Base-by-base conservation (phyloP, 2,888 invertebrate species). In the Drosophila paracracens region DNA sequence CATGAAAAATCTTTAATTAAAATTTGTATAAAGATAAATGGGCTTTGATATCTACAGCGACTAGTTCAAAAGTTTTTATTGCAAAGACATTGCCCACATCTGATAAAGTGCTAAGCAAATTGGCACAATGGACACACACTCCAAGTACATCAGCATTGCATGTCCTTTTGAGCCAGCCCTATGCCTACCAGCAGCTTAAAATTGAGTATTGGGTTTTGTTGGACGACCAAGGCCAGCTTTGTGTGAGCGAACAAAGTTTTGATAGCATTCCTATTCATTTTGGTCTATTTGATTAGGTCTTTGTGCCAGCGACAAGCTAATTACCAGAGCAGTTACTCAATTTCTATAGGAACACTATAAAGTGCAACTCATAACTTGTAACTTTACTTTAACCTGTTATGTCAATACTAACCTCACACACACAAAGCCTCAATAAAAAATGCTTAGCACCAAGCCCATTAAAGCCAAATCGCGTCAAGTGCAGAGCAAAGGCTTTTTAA, bases 11-110 rank as follows among this genome's bases (percentile, higher is more conserved):
- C 73, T 88, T 88, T 84, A 85, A 89, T 85, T 89, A 85, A 88
- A 85, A 82, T 85, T 79, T 85, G 82, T 84, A 88, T 89, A 88
- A 84, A 85, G 85, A 85, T 85, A 85, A 85, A 89, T 85, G 88
- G 85, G 82, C 77, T 89, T 80, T 88, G 90, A 85, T 85, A 88
- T 74, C 85, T 36, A 69, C 50, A 40, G 56, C 35, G 35, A 43
- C 70, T 84, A 89, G 88, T 74, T 79, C 65, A 74, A 76, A 83
- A 89, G 82, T 79, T 88, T 85, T 88, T 85, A 89, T 85, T 89
- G 76, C 70, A 79, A 62, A 72, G 73, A 70, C 70, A 70, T 60
- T 56, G 66, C 73, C 77, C 79, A 79, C 73, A 79, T 76, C 62
- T 43, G 74, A 81, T 76, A 73, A 74, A 75, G 72, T 81, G 72